phyloP scores from a whole-genome alignment of 2,113 vertebrate genomes.

The Brachirus orientalis region DNA sequence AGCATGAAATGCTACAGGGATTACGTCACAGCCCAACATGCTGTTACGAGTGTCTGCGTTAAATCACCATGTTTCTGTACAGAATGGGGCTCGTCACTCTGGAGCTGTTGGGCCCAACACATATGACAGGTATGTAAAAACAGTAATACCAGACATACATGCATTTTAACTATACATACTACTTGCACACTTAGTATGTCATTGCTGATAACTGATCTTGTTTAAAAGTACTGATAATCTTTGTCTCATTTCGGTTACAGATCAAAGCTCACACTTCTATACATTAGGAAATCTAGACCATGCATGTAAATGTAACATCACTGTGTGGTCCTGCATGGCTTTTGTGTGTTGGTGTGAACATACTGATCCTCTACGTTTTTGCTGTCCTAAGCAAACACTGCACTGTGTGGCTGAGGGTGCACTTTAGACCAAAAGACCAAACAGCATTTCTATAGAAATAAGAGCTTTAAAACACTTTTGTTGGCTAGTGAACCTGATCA shows the following conservation, averaged over 20 bases:
- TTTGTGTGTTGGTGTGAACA: slow-evolving; percentile 19
- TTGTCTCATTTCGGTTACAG: not conserved
- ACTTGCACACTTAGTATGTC: too few relatives aligned
- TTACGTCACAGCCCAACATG: not conserved
- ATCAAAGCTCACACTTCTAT: not conserved
- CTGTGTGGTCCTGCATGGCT: slow-evolving; percentile 9
- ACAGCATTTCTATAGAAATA: slow-evolving; percentile 69
- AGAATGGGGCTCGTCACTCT: too few relatives aligned
- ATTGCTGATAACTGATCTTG: not conserved
- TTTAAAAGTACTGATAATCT: not conserved
- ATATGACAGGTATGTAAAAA: slow-evolving; percentile 6
- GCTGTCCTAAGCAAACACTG: slow-evolving; percentile 34
- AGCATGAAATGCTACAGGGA: not conserved
- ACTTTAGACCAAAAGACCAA: slow-evolving; percentile 72
- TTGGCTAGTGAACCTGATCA: slow-evolving; percentile 32
- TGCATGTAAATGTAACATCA: not conserved
- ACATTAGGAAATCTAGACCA: slow-evolving; percentile 1
- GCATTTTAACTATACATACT: not conserved
- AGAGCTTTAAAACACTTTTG: slow-evolving; percentile 50
- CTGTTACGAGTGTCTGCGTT: slow-evolving; percentile 14
- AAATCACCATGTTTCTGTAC: slow-evolving; percentile 34
- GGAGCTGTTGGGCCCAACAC: too few relatives aligned
- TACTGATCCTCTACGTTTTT: slow-evolving; percentile 22
- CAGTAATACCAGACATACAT: slow-evolving; percentile 11
- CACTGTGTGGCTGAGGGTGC: slow-evolving; percentile 67